Evolutionary conservation across 2,113 vertebrate genomes (phyloP).

Genomic region (Callipepla californica): DNA sequence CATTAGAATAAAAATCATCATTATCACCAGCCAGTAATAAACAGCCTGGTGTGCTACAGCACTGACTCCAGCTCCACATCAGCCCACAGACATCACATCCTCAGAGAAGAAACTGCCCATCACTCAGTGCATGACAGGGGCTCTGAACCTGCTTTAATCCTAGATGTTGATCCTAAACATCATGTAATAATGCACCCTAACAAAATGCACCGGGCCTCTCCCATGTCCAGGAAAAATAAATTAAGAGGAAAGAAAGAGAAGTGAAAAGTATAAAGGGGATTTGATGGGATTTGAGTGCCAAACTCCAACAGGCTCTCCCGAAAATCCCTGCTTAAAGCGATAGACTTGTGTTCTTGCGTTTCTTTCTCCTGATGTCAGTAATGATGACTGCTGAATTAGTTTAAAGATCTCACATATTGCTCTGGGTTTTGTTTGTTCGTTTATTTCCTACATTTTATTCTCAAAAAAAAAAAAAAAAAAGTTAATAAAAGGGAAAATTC

Average conservation of each 20-base stretch:
- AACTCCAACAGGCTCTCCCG: conserved; percentile 57
- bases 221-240: conserved; percentile 38
- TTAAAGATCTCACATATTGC: conserved; percentile 27
- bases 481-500: conserved; percentile 50
- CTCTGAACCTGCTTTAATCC: background rate
- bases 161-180: background rate
- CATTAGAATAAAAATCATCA: background rate
- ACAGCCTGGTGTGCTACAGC: background rate
- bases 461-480: background rate
- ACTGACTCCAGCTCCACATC: background rate
- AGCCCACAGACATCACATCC: background rate
- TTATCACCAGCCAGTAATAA: background rate
- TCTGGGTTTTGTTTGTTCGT: conserved; percentile 52
- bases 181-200: background rate
- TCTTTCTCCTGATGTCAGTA: conserved; percentile 66
- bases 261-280: conserved; percentile 61
- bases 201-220: background rate
- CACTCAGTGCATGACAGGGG: background rate
- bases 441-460: conserved; percentile 36
- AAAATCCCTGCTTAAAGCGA: conserved; percentile 70
- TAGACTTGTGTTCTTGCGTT: conserved; percentile 54
- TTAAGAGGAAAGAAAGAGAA: conserved; percentile 49
- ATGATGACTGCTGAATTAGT: conserved; percentile 42
- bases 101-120: background rate
- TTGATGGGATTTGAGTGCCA: conserved; percentile 54